Percentiles rank a stretch among this genome's conserved stretches.
phyloP scores from a whole-genome alignment of 2,888 invertebrate genomes.

The Bibio marci region DNA sequence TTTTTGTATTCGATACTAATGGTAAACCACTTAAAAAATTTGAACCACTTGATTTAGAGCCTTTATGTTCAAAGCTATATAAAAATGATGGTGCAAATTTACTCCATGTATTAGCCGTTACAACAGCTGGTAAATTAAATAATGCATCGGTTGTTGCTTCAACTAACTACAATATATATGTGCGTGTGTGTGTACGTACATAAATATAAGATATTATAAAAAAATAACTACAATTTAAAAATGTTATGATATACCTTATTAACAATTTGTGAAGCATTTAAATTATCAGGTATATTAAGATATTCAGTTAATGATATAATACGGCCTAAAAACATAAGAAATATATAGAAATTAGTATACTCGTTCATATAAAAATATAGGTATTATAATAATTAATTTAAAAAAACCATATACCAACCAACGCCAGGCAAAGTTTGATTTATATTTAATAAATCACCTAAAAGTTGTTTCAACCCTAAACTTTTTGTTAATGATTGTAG shows the following conservation, averaged over 20 bases:
- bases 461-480: background rate
- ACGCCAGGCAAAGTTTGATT: background rate
- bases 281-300: slow-evolving; percentile 19
- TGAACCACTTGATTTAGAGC: slow-evolving; percentile 38
- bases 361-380: too few species aligned
- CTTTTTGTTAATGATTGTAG: slow-evolving; percentile 1
- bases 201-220: background rate
- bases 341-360: too few species aligned
- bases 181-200: too few species aligned
- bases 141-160: slow-evolving; percentile 46
- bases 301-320: slow-evolving; percentile 13
- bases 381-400: too few species aligned
- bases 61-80: slow-evolving; percentile 58
- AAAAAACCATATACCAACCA: background rate
- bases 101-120: slow-evolving; percentile 55
- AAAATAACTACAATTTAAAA: background rate
- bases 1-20: slow-evolving; percentile 33
- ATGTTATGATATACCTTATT: slow-evolving; percentile 16
- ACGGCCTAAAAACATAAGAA: background rate
- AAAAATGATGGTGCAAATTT: slow-evolving; percentile 43
- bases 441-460: background rate
- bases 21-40: slow-evolving; percentile 49
- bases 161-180: slow-evolving; percentile 16
- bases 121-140: slow-evolving; percentile 59
- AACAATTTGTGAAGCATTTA: slow-evolving; percentile 20